Evolutionary conservation across 2,113 vertebrate genomes (phyloP).

Genomic region (Chunga burmeisteri): DNA sequence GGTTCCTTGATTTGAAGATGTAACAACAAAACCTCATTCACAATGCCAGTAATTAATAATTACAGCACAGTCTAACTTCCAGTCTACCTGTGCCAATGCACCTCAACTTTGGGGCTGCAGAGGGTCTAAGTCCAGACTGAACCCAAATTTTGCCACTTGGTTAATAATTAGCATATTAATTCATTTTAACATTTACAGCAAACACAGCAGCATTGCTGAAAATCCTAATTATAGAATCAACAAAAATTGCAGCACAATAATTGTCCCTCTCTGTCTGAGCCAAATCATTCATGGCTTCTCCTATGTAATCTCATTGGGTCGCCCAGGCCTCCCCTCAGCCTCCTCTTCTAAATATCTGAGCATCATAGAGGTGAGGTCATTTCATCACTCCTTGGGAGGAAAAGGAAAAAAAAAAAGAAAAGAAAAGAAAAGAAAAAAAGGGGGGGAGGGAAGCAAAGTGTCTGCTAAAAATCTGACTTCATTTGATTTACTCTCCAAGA

Average conservation of each 20-base stretch:
- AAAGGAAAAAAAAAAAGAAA: background rate
- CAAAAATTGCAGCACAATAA: conserved; percentile 57
- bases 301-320: conserved; percentile 50
- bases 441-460: background rate
- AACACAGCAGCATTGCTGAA: background rate
- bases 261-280: conserved; percentile 49
- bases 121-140: background rate
- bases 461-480: conserved; percentile 78
- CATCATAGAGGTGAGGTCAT: conserved; percentile 70
- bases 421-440: background rate
- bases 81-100: background rate
- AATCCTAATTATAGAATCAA: conserved; percentile 57
- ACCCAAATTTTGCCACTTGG: background rate
- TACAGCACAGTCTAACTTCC: background rate
- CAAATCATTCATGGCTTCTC: conserved; percentile 54
- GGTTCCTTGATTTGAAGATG: background rate
- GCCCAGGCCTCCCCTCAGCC: conserved; percentile 1
- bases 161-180: conserved; percentile 31
- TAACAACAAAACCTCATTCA: background rate
- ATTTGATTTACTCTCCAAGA: conserved; percentile 80
- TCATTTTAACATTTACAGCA: background rate
- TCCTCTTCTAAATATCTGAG: conserved; percentile 37
- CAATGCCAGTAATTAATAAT: background rate
- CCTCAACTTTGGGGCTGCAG: background rate
- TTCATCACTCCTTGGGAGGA: conserved; percentile 35